Conservation (phyloP, 2,888 invertebrate species). For the Spodoptera littoralis region DNA sequence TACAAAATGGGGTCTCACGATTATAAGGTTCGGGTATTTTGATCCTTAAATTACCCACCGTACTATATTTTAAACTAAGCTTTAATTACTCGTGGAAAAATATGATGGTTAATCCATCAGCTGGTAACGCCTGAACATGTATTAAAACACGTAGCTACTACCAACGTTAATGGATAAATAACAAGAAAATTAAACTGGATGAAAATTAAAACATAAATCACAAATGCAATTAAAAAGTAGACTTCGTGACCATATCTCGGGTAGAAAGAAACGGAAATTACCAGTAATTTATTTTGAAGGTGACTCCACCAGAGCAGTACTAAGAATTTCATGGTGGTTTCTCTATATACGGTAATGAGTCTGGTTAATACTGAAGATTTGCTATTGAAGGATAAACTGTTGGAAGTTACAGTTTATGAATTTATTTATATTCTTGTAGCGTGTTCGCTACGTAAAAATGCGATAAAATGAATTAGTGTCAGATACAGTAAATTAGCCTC, state of each 20-base stretch:
- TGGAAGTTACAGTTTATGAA: not conserved
- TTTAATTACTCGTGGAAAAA: conserved; percentile 11
- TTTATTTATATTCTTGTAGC: conserved; percentile 20
- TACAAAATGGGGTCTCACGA: conserved; percentile 39
- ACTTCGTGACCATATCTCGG: conserved; percentile 36
- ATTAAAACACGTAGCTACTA: conserved; percentile 5
- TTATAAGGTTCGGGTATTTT: conserved; percentile 36
- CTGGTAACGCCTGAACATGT: conserved; percentile 1
- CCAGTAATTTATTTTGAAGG: conserved; percentile 15
- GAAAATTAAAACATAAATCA: conserved; percentile 44
- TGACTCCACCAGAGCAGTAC: conserved; percentile 5
- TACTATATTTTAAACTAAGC: conserved; percentile 7
- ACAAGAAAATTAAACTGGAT: conserved; percentile 22
- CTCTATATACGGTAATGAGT: conserved; percentile 18
- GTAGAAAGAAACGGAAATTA: conserved; percentile 25
- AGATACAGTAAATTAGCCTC: conserved; percentile 27
- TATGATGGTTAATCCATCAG: conserved; percentile 14
- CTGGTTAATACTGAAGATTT: conserved; percentile 9
- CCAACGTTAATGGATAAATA: conserved; percentile 4
- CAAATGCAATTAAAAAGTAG: conserved; percentile 29
- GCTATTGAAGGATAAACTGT: not conserved
- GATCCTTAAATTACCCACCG: conserved; percentile 23
- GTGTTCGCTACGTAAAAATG: conserved; percentile 26
- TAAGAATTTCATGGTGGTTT: conserved; percentile 1
- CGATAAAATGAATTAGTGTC: conserved; percentile 34